phyloP scores from a whole-genome alignment of 2,113 vertebrate genomes.

The Calyptommatus sinebrachiatus region DNA sequence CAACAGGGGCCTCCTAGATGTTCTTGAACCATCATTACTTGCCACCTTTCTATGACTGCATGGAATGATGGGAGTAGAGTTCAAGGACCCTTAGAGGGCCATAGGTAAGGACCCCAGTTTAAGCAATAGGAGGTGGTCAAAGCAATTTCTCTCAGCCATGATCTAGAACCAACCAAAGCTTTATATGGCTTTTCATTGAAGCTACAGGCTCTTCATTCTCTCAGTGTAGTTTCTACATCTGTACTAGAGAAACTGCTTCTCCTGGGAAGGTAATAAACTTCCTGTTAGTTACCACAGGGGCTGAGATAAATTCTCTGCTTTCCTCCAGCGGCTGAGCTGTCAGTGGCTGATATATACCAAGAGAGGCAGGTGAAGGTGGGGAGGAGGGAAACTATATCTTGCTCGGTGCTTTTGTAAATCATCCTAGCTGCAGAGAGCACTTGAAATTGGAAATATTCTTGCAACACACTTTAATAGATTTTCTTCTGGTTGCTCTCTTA shows the following conservation, averaged over 20 bases:
- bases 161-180: background rate
- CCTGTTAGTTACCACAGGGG: conserved; percentile 25
- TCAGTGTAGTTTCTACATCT: conserved; percentile 2
- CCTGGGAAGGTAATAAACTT: conserved; percentile 30
- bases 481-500: no score
- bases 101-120: no score
- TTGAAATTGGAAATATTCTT: background rate
- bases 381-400: background rate
- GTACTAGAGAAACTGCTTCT: conserved; percentile 20
- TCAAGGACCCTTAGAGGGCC: background rate
- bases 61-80: background rate
- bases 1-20: no score
- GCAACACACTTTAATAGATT: background rate
- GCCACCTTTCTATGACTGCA: no score
- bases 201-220: background rate
- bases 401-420: background rate
- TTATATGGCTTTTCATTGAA: background rate
- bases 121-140: background rate
- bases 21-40: no score
- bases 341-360: conserved; percentile 32
- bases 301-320: conserved; percentile 5
- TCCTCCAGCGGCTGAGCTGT: conserved; percentile 9
- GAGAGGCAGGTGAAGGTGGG: conserved; percentile 8
- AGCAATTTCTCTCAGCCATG: background rate
- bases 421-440: background rate